Evolutionary conservation across 2,797 vertebrate genomes (phyloP).

Genomic region (Antrozous pallidus): DNA sequence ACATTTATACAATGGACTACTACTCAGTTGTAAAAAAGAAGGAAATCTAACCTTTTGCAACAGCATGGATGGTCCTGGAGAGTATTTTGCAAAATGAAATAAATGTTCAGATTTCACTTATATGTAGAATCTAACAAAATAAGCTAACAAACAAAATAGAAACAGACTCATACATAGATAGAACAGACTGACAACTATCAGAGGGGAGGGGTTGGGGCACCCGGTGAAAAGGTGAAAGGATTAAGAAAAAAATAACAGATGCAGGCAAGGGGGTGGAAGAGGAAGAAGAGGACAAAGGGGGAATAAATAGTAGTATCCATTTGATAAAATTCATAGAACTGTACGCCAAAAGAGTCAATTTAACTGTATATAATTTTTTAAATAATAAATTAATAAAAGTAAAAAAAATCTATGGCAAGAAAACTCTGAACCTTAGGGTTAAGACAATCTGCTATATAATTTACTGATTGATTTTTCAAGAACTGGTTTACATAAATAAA

Average conservation of each 20-base stretch:
- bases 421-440: not conserved
- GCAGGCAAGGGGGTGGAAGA: not conserved
- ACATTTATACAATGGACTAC: not conserved
- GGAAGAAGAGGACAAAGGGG: not conserved
- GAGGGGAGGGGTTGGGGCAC: not conserved
- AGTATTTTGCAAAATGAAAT: not conserved
- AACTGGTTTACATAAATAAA: constrained; percentile 38
- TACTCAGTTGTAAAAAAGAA: not conserved
- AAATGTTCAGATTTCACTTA: not conserved
- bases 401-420: not conserved
- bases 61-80: not conserved
- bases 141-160: not conserved
- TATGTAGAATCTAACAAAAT: not conserved
- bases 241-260: not conserved
- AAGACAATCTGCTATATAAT: not conserved
- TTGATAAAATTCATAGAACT: not conserved
- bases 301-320: not conserved
- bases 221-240: not conserved
- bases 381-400: not conserved
- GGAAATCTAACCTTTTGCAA: not conserved
- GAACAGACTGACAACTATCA: not conserved
- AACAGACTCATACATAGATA: not conserved
- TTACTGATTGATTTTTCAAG: not conserved
- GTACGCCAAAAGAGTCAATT: not conserved
- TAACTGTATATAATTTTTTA: not conserved